Conservation (phyloP, 2,113 vertebrate species). For the Stercorarius parasiticus region DNA sequence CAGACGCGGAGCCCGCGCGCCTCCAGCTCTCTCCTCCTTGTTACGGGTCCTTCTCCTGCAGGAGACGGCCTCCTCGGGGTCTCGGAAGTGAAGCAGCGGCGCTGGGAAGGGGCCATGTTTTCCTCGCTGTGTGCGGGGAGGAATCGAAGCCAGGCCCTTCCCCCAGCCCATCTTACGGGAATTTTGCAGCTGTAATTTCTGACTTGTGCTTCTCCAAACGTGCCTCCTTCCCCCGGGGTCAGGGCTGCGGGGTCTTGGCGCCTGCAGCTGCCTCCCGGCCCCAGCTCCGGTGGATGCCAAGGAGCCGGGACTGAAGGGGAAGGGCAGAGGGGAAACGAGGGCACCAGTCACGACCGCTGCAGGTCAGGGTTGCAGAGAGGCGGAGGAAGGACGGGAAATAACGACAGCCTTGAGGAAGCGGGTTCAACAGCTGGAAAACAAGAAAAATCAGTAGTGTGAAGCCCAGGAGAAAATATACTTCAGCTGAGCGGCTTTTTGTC, state of each 20-base stretch:
- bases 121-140: background rate
- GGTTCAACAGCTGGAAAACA: conserved; percentile 16
- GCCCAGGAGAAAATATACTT: conserved; percentile 9
- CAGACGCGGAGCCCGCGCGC: fast-evolving
- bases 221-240: background rate
- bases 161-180: background rate
- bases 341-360: background rate
- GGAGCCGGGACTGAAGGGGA: background rate
- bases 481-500: background rate
- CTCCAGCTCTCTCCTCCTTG: background rate
- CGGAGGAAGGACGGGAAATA: background rate
- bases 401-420: background rate
- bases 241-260: background rate
- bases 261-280: background rate
- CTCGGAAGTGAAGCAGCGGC: fast-evolving
- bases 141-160: background rate
- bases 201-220: background rate
- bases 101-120: background rate
- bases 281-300: background rate
- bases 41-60: background rate
- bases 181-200: conserved; percentile 20
- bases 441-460: background rate
- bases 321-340: background rate
- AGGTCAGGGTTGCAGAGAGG: background rate
- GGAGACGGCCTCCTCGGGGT: fast-evolving